Evolutionary conservation across 2,888 invertebrate genomes (phyloP).

Genomic region (Agriotes lineatus): DNA sequence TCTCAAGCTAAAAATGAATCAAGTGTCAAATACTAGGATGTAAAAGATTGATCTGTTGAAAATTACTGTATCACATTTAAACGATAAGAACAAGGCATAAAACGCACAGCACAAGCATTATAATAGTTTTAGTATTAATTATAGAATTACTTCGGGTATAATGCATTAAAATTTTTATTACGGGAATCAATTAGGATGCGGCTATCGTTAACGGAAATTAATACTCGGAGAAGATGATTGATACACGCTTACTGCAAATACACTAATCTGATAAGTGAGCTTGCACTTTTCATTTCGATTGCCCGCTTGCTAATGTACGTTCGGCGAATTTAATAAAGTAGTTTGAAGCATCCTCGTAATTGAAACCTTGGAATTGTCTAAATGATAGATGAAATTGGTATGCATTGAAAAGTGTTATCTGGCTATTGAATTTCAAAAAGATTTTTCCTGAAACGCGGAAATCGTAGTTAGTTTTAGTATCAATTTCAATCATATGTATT

Average conservation of each 20-base stretch:
- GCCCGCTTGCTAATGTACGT: constrained; percentile 1
- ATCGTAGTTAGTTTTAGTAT: no score
- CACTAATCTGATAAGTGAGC: constrained; percentile 13
- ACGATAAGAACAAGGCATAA: no score
- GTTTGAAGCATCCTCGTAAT: not conserved
- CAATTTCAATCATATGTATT: no score
- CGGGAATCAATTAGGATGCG: not conserved
- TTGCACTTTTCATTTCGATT: constrained; percentile 3
- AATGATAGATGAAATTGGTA: no score
- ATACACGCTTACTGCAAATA: constrained; percentile 12
- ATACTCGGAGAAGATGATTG: constrained; percentile 9
- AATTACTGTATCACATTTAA: no score
- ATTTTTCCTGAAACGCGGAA: no score
- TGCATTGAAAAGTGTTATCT: no score
- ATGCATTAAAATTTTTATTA: not conserved
- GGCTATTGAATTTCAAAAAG: no score
- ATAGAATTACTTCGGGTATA: not conserved
- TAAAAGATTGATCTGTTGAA: no score
- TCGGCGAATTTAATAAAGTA: not conserved
- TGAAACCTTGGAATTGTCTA: no score
- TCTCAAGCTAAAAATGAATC: no score
- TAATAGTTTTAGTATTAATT: not conserved
- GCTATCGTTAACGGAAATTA: constrained; percentile 10
- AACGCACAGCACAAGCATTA: not conserved
- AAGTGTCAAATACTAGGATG: no score